Evolutionary conservation across 2,113 vertebrate species (phyloP), one percentile per base, ranked within the genome.

Genomic region (Gymnobelideus leadbeateri): DNA sequence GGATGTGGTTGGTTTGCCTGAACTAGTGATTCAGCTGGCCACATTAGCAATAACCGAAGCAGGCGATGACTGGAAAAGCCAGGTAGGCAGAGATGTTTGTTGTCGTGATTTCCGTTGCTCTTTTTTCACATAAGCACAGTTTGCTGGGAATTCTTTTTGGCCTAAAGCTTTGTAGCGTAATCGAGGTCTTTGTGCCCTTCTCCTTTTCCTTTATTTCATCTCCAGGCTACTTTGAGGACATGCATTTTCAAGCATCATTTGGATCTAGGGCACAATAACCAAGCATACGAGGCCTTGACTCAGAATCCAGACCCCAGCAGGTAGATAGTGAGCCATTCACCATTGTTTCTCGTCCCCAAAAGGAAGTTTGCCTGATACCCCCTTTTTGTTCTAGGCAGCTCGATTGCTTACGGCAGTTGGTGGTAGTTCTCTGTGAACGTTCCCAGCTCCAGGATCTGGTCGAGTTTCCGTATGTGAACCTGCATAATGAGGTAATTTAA

Each of bases 161-260:
- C 37, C 61, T 19, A 84, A 84, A 84, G 43, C 19, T 84, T 84
- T 43, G 6, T 84, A 84, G 16, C 8, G 6, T 84, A 43, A 43
- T 77, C 43, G 11, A 89, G 4, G 3, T 51, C 93, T 68, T 16
- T 57, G 0, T 84, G 93, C 3, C 11, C 37, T n/a, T 96, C 90
- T 54, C 93, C 25, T 46, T 90, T 10, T 47, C 28, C 46, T 46
- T 24, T 84, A 50, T 94, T 93, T 96, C 47, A 50, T 91, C 37
- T 95, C 51, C 96, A 99, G 99, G 99, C 99, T 9, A 99, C 99
- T 43, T 98, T 99, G 96, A 99, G 99, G 98, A 99, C 99, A 0
- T 98, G 99, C 55, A 99, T 99, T 95, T 99, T 99, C 98, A 99
- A 99, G 93, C 99, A 99, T 96, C 99, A 99, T 92, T 98, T 99